Evolutionary conservation across 2,888 invertebrate genomes (phyloP).

Genomic region (Hemicrepidius hirtus): DNA sequence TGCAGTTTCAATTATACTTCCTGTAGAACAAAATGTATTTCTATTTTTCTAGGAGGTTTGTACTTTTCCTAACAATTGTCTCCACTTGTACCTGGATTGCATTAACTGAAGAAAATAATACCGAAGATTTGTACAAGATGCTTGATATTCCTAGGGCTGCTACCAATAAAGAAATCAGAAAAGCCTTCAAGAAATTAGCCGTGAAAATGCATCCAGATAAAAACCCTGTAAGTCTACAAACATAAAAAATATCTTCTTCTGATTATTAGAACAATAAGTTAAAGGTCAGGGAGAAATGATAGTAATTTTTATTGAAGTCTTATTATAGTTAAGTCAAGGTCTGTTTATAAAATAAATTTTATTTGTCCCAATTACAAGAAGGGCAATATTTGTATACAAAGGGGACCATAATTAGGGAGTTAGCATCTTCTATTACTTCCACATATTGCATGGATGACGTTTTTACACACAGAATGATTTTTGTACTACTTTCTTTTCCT

Average conservation of each 20-base stretch:
- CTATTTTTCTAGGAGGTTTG: constrained; percentile 24
- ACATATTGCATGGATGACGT: no score
- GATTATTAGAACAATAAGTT: background rate
- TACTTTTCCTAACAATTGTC: constrained; percentile 15
- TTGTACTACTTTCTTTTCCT: no score
- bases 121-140: constrained; percentile 66
- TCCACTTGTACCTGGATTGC: constrained; percentile 16
- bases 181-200: constrained; percentile 83
- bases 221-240: constrained; percentile 70
- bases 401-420: no score
- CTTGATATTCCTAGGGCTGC: constrained; percentile 78
- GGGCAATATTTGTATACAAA: no score
- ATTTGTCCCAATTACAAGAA: no score
- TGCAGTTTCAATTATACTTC: background rate
- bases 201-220: constrained; percentile 85
- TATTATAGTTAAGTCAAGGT: no score
- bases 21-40: background rate
- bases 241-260: background rate
- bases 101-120: constrained; percentile 30
- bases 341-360: no score
- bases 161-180: constrained; percentile 80
- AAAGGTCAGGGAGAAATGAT: background rate
- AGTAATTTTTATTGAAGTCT: no score
- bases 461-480: no score
- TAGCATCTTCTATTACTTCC: no score